Evolutionary conservation across 2,888 invertebrate species (phyloP).

Genomic region (Macrosoma leucophasiata): DNA sequence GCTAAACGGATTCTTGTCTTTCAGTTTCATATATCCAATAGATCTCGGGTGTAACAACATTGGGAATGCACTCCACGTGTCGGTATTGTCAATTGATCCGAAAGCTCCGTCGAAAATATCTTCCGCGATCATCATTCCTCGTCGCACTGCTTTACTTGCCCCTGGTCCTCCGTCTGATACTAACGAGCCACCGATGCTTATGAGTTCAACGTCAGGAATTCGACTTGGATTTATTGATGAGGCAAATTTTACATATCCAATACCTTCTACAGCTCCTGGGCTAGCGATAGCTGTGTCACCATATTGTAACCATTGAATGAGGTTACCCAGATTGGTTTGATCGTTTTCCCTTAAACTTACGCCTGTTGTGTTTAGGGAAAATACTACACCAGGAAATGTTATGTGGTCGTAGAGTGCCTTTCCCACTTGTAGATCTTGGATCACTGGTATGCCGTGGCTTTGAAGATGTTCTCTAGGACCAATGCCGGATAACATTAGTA

Average conservation of each 20-base stretch:
- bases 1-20: constrained; percentile 82
- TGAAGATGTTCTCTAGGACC: constrained; percentile 73
- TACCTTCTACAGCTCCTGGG: constrained; percentile 80
- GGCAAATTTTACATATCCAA: constrained; percentile 78
- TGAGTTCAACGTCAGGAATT: constrained; percentile 80
- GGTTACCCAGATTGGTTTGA: constrained; percentile 27
- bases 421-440: constrained; percentile 81
- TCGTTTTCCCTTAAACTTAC: constrained; percentile 46
- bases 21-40: constrained; percentile 80
- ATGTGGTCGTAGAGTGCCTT: constrained; percentile 79
- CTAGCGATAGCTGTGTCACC: constrained; percentile 64
- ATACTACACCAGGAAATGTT: constrained; percentile 67
- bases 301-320: constrained; percentile 46
- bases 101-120: constrained; percentile 74
- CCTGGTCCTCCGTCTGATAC: constrained; percentile 72
- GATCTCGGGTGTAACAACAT: constrained; percentile 86
- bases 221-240: constrained; percentile 68
- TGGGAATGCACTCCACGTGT: constrained; percentile 78
- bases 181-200: constrained; percentile 78
- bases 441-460: constrained; percentile 71
- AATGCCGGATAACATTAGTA: constrained; percentile 90
- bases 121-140: constrained; percentile 75
- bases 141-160: constrained; percentile 61
- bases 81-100: constrained; percentile 70
- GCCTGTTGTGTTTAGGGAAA: constrained; percentile 52